Evolutionary conservation across 2,888 invertebrate genomes (phyloP), one percentile per base, ranked within the genome.

Genomic region (Trisateles emortualis): DNA sequence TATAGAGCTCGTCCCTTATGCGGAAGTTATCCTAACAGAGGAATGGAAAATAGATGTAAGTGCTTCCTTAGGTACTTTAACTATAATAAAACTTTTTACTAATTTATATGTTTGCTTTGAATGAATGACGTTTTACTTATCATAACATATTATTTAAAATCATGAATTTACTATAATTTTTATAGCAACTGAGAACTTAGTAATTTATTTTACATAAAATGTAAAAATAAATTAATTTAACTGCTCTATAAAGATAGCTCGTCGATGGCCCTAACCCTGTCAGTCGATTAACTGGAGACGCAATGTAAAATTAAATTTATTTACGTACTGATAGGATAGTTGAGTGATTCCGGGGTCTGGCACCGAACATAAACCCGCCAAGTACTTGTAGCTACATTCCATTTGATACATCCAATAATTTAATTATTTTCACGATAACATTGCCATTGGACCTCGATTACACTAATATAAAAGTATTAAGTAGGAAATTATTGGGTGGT

Each of bases 241-340:
- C 72, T 66, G 36, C 74, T 74, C 70, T 72, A 52, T 65, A 59
- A 61, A 67, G 64, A 62, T 68, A 63, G 65, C 68, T 68, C 71
- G 71, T 65, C 54, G 59, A 61, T 76, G 66, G 67, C 73, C 75
- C 73, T 75, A 58, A 62, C 59, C 59, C 62, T 72, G 72, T 62
- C 78, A 78, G 71, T 68, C 76, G 81, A 84, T 85, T 80, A 81
- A 79, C 77, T 75, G 81, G 65, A 65, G 79, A 81, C 82, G 81
- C 66, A 77, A 77, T 78, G 79, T 87, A 81, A 87, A 87, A 81
- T 83, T 83, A 74, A 83, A 86, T 86, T 84, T 85, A 85, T 87
- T 83, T 81, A 84, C 80, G 76, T 81, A 74, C 67, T 74, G 80
- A 84, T 84, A 84, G 60, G 71, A 78, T 72, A 72, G 68, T 57